Base-by-base conservation (phyloP, 1,140 invertebrate species). In the Zaprionus africanus region DNA sequence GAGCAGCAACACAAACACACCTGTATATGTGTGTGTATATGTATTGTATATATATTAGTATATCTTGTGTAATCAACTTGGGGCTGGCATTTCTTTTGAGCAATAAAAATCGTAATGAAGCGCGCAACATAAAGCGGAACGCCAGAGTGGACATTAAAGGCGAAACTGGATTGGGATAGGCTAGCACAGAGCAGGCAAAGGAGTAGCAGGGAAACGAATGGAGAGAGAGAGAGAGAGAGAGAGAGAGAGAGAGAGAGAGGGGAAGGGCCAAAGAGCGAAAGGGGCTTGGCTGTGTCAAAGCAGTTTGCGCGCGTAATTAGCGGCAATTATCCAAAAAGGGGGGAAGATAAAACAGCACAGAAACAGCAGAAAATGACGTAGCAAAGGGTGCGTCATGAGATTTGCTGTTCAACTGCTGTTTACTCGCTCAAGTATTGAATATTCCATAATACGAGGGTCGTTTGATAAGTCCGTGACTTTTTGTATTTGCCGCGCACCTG, bases 41-140 rank as follows among this genome's bases (percentile, higher is more conserved):
- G n/a, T n/a, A n/a, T n/a, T n/a, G n/a, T n/a, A 58, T 58, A 22
- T 57, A 24, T 54, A 58, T 66, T 34, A 49, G 60, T n/a, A 6
- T 41, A 46, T 46, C 67, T 58, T 61, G 58, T 56, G 73, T 76
- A 78, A 79, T 79, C 73, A 79, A 79, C 65, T 66, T 70, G 71
- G 9, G 31, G 31, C 31, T 34, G 31, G 31, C 58, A 57, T 76
- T 76, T 68, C 67, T 57, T 70, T 53, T 56, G 51, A 69, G 85
- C 85, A 84, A 90, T 84, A 76, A 82, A 86, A 81, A 76, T 90
- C 75, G 78, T 82, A 88, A 88, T 88, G 85, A 77, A 85, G 85
- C 85, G 70, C 46, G 41, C 58, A 81, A 84, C 78, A 88, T 90
- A 78, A 88, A 85, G 64, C 61, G 41, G 60, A 76, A 88, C 65